Evolutionary conservation across 2,797 vertebrate species (phyloP).

Genomic region (Gouania willdenowi): DNA sequence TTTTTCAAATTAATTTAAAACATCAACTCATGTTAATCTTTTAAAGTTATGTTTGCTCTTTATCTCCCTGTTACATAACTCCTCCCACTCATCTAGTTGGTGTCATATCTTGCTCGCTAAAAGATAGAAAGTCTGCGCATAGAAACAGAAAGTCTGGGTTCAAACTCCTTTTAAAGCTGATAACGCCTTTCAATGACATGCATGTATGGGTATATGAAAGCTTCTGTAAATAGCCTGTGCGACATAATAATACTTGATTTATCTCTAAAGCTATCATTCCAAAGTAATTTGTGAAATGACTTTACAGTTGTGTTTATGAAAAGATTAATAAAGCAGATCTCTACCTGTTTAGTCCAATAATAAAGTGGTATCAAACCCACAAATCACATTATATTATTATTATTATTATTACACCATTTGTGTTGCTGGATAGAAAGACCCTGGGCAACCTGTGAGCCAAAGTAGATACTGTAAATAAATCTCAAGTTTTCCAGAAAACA

Average conservation of each 20-base stretch:
- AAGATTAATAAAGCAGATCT: too few species aligned
- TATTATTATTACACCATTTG: conserved; percentile 12
- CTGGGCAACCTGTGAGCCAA: conserved; percentile 29
- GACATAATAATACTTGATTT: too few species aligned
- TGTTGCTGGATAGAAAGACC: conserved; percentile 34
- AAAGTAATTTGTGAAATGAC: too few species aligned
- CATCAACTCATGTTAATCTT: not conserved
- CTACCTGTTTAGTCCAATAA: too few species aligned
- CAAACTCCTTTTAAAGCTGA: not conserved
- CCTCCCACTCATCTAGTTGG: too few species aligned
- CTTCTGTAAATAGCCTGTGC: not conserved
- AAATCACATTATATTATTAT: conserved; percentile 23
- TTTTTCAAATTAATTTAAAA: not conserved
- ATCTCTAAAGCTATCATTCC: too few species aligned
- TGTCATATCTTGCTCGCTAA: too few species aligned
- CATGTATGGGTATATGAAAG: not conserved
- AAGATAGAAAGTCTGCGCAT: conserved; percentile 2
- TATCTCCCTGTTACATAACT: too few species aligned
- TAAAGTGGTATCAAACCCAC: conserved; percentile 30
- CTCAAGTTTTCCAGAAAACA: conserved; percentile 16
- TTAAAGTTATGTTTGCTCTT: too few species aligned
- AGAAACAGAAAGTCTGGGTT: not conserved
- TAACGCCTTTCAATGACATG: not conserved
- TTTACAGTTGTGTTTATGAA: too few species aligned
- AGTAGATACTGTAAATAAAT: conserved; percentile 29